Evolutionary conservation across 2,113 vertebrate species (phyloP), one percentile per base, ranked within the genome.

Genomic region (Copsychus sechellarum): DNA sequence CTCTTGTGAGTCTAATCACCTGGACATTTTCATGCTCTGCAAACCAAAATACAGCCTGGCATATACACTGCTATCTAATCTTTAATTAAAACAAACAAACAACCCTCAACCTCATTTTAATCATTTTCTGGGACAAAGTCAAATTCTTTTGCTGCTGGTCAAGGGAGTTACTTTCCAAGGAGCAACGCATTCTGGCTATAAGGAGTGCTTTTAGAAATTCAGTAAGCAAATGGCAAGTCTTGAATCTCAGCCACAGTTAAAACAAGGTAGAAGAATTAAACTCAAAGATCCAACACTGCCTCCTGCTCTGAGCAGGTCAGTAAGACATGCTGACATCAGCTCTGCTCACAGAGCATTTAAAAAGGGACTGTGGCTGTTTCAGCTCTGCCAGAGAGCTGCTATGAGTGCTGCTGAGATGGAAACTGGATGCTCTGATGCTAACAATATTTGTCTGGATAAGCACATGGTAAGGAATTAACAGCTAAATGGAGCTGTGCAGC

Each of bases 391-490:
- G 34, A 86, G 34, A 61, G 23, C 29, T 1, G 2, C 33, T 47
- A 3, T 5, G 7, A 80, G n/a, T 4, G 23, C 47, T 53, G 38
- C 33, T 21, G 4, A 40, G 19, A 78, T 3, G 14, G 40, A 57
- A 83, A 43, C 0, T 8, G 28, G 33, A 51, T 2, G 4, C 45
- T 71, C 25, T 73, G 62, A 90, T 26, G 20, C 22, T 18, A 76
- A 23, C 7, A 21, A 0, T 34, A 29, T 23, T 42, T 58, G 14
- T 47, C 79, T 72, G 28, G 56, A 48, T 13, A 42, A 86, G 36
- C 0, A 3, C 6, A 13, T 0, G 0, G 34, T 15, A 69, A 70
- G 42, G 34, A 72, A 20, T 11, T 60, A 58, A 50, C 23, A 73
- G 38, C 33, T 31, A 67, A 78, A 22, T 3, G 9, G 19, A 57